Evolutionary conservation across 2,797 vertebrate species (phyloP).

Genomic region (Acanthurus lineatus): DNA sequence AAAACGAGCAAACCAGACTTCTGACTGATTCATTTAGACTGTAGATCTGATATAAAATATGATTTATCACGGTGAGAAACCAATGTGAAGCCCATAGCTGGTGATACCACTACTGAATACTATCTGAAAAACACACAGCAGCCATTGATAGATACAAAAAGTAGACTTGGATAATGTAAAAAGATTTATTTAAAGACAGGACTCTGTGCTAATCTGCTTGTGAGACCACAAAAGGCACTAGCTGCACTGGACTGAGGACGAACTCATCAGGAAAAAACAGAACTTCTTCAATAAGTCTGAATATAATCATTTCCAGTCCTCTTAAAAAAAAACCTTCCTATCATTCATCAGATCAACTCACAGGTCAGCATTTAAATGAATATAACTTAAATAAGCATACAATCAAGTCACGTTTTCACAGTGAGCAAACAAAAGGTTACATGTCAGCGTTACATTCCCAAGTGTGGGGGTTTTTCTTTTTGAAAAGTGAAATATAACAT

Average conservation of each 20-base stretch:
- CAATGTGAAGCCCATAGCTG: conserved; percentile 17
- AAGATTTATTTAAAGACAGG: conserved; percentile 60
- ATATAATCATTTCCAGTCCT: conserved; percentile 9
- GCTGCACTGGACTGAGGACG: conserved; percentile 18
- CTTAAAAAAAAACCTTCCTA: not conserved
- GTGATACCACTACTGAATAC: conserved; percentile 25
- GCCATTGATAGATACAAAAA: not conserved
- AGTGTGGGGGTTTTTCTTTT: conserved; percentile 5
- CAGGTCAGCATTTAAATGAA: conserved; percentile 27
- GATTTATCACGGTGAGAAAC: conserved; percentile 18
- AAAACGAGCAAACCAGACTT: conserved; percentile 45
- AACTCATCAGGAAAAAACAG: conserved; percentile 1
- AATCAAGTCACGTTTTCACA: conserved; percentile 32
- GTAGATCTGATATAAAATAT: conserved; percentile 40
- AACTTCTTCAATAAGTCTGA: conserved; percentile 6
- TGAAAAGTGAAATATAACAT: conserved; percentile 4
- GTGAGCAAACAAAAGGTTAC: conserved; percentile 23
- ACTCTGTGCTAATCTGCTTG: conserved; percentile 18
- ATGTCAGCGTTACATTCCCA: conserved; percentile 31
- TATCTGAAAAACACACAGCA: not conserved
- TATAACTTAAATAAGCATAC: conserved; percentile 40
- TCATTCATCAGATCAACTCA: conserved; percentile 16
- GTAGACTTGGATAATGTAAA: conserved; percentile 40
- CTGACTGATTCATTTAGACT: conserved; percentile 16
- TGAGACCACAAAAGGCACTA: conserved; percentile 16